Evolutionary conservation across 2,888 invertebrate species (phyloP), one percentile per base, ranked within the genome.

Genomic region (Hirtodrosophila duncani): DNA sequence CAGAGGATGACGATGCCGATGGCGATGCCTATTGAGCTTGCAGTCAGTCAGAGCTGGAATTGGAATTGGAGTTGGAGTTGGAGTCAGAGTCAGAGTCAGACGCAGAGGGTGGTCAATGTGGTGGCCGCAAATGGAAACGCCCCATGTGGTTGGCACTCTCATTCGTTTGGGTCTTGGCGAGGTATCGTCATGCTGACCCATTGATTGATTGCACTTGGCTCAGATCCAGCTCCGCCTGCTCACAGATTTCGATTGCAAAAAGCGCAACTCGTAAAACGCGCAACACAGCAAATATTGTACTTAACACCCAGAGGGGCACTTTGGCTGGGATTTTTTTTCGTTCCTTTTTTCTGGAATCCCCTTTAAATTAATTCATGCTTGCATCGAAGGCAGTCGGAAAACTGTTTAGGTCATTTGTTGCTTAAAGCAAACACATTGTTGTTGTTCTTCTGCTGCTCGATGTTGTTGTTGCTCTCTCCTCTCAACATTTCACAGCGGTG

Each of bases 151-250:
- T 77, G 81, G 46, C 62, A 61, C 63, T 29, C 39, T n/a, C n/a
- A n/a, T 20, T 52, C 62, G 63, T 38, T 51, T 45, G 56, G 57
- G 44, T 50, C n/a, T n/a, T n/a, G n/a, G n/a, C n/a, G n/a, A n/a
- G n/a, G 52, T 43, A 58, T 48, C 63, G 63, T 63, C 68, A 66
- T 63, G 61, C 55, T 77, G 77, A 80, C 72, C 72, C 81, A 74
- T 74, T 80, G 80, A 80, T 80, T 82, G 80, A 80, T 80, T 80
- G 71, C 78, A 63, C 58, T 68, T 82, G 67, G 63, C 63, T 44
- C 50, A 42, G 52, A 56, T 38, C 18, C 33, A 13, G 39, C 24
- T 14, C 33, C 20, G 36, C 38, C 42, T 24, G 30, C 30, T 51
- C 51, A 38, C 55, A 63, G 50, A 42, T 38, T 36, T 55, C 62